Percentiles rank a stretch among this genome's conserved stretches.
Conservation (phyloP, 2,113 vertebrate species). For the Bolborhynchus lineola region DNA sequence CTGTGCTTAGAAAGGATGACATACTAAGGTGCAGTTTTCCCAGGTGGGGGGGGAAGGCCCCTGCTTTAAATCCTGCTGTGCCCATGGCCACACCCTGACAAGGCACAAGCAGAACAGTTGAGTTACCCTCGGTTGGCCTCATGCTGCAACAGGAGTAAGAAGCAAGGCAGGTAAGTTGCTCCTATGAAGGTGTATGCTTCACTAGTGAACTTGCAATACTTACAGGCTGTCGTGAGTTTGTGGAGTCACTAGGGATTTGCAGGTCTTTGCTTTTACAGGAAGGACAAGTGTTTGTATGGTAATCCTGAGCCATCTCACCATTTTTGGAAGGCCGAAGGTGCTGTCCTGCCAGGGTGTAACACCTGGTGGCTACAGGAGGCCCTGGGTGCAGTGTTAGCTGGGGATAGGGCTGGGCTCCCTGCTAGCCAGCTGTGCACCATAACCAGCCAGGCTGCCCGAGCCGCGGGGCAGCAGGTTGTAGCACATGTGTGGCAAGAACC, state of each 20-base stretch:
- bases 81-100: neutral
- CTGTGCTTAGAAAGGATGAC: rapidly evolving
- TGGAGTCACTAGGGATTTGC: neutral
- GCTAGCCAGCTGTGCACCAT: neutral
- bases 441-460: neutral
- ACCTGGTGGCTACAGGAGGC: neutral
- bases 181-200: rapidly evolving
- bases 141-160: neutral
- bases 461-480: rapidly evolving
- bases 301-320: neutral
- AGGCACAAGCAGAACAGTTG: neutral
- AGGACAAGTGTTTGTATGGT: rapidly evolving
- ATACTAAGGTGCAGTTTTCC: rapidly evolving
- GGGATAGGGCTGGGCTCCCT: neutral
- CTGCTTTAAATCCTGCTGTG: neutral
- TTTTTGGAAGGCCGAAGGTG: neutral
- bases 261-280: neutral
- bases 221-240: rapidly evolving
- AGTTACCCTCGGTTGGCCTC: neutral
- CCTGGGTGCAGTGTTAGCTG: too few relatives aligned
- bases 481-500: rapidly evolving
- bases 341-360: rapidly evolving
- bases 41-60: rapidly evolving
- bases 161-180: neutral
- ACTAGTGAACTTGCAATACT: neutral